Base-by-base conservation (phyloP, 2,113 vertebrate genomes). In the Bambusicola thoracicus region DNA sequence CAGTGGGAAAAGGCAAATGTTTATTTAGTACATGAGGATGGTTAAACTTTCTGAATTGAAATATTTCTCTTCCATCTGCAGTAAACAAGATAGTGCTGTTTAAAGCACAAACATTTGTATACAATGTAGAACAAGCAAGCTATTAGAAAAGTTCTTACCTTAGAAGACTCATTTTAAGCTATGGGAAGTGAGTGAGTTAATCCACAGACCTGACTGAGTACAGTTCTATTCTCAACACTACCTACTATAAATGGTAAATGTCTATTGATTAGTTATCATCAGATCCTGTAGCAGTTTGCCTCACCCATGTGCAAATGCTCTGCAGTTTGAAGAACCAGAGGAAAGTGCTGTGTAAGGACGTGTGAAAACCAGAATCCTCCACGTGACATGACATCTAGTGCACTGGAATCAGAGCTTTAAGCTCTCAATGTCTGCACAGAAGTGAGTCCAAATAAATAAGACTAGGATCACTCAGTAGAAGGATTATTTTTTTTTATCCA, bases 331-430 rank as follows among this genome's bases (percentile, higher is more conserved):
- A 95, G 76, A 87, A 91, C 32, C 59, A 53, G 40, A 46, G 34
- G 25, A 85, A 97, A 94, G 65, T 89, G 88, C 88, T 96, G 77
- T 56, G 87, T 92, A 96, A 97, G 91, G 89, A 51, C 41, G 43
- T 92, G 65, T 90, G 51, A 61, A 94, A 87, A 72, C 0, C 1
- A 63, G 59, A 69, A 75, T 41, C 81, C 36, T 67, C 61, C 59
- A 84, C 88, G 68, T 92, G 20, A 62, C 38, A 78, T 65, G 11
- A 5, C 22, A 15, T 70, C 87, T 56, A 66, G 55, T 34, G 40
- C 21, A 18, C 49, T 30, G 40, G 68, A 30, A 15, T 81, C 29
- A 0, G 66, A 66, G 53, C 55, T 84, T 85, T 74, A 79, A 93
- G 78, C 51, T 81, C 89, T 78, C 76, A 59, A 11, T 18, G 11